Evolutionary conservation across 1,140 invertebrate species (phyloP).

Genomic region (Scaptomyza montana): DNA sequence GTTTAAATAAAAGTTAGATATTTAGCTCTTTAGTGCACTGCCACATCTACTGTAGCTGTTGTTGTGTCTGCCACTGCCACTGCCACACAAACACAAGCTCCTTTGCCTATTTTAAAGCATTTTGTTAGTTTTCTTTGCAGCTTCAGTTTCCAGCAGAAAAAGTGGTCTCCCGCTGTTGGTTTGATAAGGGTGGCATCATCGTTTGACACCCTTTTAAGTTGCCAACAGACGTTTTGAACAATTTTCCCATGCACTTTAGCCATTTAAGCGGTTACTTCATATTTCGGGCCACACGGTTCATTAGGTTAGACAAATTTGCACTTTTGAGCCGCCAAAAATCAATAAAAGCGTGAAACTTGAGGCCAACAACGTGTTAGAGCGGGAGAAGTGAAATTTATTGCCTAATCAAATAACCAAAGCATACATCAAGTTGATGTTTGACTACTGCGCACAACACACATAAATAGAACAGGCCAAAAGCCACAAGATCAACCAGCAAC

Average conservation of each 20-base stretch:
- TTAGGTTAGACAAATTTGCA: conserved; percentile 52
- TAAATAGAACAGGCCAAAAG: conserved; percentile 11
- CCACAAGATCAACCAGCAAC: conserved; percentile 33
- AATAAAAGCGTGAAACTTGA: conserved; percentile 18
- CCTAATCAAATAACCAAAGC: conserved; percentile 42
- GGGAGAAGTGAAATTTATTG: conserved; percentile 28
- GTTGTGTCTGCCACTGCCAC: conserved; percentile 22
- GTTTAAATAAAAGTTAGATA: no score
- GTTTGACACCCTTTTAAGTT: conserved; percentile 41
- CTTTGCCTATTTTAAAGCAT: conserved; percentile 68
- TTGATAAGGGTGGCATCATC: conserved; percentile 12
- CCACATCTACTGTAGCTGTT: conserved; percentile 2
- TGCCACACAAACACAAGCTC: conserved; percentile 31
- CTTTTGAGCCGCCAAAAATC: conserved; percentile 16
- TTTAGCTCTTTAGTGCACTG: not conserved
- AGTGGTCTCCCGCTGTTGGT: not conserved
- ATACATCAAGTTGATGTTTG: conserved; percentile 25
- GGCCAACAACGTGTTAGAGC: not conserved
- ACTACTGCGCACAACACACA: conserved; percentile 15
- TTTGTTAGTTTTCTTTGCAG: conserved; percentile 63
- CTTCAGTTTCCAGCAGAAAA: conserved; percentile 26
- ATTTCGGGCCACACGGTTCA: conserved; percentile 48
- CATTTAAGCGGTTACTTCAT: conserved; percentile 31
- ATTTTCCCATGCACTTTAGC: conserved; percentile 53
- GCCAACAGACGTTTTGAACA: conserved; percentile 64